Conservation (phyloP, 2,888 invertebrate genomes). For the Elegia similella region DNA sequence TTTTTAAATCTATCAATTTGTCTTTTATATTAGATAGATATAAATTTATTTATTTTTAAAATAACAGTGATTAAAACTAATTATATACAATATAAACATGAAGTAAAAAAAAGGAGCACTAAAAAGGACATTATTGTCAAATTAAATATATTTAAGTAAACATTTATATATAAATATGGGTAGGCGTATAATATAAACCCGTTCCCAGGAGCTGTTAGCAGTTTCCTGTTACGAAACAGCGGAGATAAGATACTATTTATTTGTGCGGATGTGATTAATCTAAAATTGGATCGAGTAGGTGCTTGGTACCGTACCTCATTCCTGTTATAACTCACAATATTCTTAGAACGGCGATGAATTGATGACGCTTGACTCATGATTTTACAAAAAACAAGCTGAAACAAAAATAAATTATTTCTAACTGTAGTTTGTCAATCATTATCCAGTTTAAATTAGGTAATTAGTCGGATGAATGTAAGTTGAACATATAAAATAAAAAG, state of each 20-base stretch:
- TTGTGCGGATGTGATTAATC: constrained; percentile 14
- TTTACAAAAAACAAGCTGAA: background rate
- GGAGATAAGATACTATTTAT: constrained; percentile 8
- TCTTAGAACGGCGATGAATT: background rate
- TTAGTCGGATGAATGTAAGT: too few relatives aligned
- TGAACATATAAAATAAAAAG: too few relatives aligned
- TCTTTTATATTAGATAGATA: too few relatives aligned
- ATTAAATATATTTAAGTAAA: too few relatives aligned
- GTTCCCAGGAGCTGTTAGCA: background rate
- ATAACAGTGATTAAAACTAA: too few relatives aligned
- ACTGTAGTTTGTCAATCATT: background rate
- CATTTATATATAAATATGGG: background rate
- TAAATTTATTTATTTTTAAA: too few relatives aligned
- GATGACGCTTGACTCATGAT: background rate
- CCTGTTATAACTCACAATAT: background rate
- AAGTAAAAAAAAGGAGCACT: too few relatives aligned
- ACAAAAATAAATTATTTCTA: background rate
- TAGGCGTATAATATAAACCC: background rate
- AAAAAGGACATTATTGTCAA: too few relatives aligned
- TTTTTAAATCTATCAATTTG: too few relatives aligned
- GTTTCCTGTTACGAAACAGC: constrained; percentile 15
- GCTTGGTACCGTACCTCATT: background rate
- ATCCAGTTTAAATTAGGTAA: too few relatives aligned
- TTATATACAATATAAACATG: too few relatives aligned
- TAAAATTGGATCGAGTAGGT: background rate